Evolutionary conservation across 2,888 invertebrate species (phyloP).

Genomic region (Calameuta filiformis): DNA sequence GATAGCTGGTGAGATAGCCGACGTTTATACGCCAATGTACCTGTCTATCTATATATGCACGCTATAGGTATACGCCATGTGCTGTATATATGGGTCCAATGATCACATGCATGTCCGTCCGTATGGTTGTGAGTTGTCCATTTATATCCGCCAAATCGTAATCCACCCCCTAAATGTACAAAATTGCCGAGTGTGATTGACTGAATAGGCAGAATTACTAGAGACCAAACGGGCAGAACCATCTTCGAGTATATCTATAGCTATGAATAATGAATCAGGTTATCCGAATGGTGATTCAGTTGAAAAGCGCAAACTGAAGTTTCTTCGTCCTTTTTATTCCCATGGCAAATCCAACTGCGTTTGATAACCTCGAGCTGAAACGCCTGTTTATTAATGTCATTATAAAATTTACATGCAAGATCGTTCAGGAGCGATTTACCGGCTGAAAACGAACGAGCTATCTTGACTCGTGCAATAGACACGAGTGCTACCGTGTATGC

Average conservation of each 20-base stretch:
- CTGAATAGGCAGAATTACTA: background rate
- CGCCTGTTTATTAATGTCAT: too few relatives aligned
- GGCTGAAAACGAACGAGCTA: background rate
- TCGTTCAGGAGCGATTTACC: too few relatives aligned
- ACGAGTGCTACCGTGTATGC: background rate
- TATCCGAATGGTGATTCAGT: too few relatives aligned
- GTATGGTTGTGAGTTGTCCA: background rate
- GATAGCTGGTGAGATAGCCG: background rate
- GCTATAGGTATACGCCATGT: background rate
- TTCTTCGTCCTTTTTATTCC: too few relatives aligned
- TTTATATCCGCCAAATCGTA: background rate
- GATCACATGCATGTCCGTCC: background rate
- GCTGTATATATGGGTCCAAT: background rate
- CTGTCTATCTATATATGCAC: background rate
- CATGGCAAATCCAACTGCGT: background rate
- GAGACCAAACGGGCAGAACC: too few relatives aligned
- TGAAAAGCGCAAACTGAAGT: too few relatives aligned
- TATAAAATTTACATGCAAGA: too few relatives aligned
- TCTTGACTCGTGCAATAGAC: background rate
- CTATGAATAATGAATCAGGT: too few relatives aligned
- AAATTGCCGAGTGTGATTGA: background rate
- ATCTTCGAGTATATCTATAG: too few relatives aligned
- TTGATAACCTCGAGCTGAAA: too few relatives aligned
- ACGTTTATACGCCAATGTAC: background rate
- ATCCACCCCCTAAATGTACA: background rate